Percentiles rank a stretch among this genome's conserved stretches.
These are phyloP conservation scores for Coregonus sp. DNA, from an alignment of 2,797 vertebrate species.

Conservation along the genomic window DNA sequence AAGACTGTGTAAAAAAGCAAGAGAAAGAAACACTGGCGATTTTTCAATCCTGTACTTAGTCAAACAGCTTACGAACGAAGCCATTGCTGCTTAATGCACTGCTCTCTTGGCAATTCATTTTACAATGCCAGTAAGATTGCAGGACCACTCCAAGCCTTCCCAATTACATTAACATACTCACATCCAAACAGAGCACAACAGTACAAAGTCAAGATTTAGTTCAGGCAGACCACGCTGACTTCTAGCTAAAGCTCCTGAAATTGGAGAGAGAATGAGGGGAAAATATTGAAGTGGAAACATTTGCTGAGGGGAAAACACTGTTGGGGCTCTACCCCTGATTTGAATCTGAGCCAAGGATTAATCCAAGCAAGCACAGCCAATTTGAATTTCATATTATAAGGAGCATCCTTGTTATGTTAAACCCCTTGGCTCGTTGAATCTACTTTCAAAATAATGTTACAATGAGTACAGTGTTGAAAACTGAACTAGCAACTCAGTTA, in stretches of 20 bases:
- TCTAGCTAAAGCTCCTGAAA: constrained; percentile 23
- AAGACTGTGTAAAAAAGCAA: not conserved
- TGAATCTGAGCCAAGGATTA: constrained; percentile 33
- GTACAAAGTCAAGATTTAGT: constrained; percentile 14
- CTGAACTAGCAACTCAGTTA: not conserved
- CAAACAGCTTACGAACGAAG: not conserved
- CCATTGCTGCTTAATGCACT: not conserved
- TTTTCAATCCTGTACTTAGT: not conserved
- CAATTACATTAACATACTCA: constrained; percentile 2
- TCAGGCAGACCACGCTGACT: constrained; percentile 19
- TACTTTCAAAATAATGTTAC: not conserved
- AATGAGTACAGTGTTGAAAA: constrained; percentile 4
- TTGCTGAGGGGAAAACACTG: constrained; percentile 25
- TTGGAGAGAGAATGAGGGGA: constrained; percentile 15
- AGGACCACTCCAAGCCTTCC: not conserved
- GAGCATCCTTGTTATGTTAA: constrained; percentile 13
- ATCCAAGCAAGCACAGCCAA: constrained; percentile 20
- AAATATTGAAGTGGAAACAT: constrained; percentile 41
- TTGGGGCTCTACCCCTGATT: constrained; percentile 21
- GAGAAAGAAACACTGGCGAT: not conserved
- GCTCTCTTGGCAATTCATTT: not conserved
- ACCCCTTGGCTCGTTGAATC: not conserved
- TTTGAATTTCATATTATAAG: constrained; percentile 12
- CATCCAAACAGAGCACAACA: constrained; percentile 5
- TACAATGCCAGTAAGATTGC: constrained; percentile 11